phyloP scores from a whole-genome alignment of 2,113 vertebrate genomes.

The Xenus cinereus region DNA sequence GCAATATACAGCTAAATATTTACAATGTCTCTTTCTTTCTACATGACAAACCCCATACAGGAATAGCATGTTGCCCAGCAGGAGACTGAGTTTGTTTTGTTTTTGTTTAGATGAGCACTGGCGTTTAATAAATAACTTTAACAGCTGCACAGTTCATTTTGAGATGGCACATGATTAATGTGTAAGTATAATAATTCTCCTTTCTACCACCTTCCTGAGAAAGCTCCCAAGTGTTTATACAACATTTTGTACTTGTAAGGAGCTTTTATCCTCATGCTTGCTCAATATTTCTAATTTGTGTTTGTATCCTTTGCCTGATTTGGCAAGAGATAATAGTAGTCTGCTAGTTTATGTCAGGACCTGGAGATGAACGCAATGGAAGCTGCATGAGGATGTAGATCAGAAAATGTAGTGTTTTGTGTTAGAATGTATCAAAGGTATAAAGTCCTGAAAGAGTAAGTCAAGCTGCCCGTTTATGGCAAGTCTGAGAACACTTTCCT shows the following conservation, averaged over 20 bases:
- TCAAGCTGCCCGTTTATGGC: neutral
- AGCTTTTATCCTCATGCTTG: neutral
- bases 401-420: neutral
- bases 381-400: neutral
- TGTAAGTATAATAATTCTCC: neutral
- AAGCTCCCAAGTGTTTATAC: neutral
- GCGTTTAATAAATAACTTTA: conserved; percentile 1
- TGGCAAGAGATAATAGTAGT: neutral
- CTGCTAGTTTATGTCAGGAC: neutral
- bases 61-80: neutral
- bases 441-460: neutral
- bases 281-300: neutral
- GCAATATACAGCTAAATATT: neutral
- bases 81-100: neutral
- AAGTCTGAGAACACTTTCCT: neutral
- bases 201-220: neutral
- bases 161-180: neutral
- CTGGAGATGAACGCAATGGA: neutral
- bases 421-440: neutral
- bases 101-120: neutral
- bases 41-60: neutral
- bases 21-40: neutral
- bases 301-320: neutral
- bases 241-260: neutral
- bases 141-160: neutral